A percentile compares a stretch with the other conserved stretches of the same genome.
Evolutionary conservation across 2,113 vertebrate genomes (phyloP).

Genomic region (Calypte anna): DNA sequence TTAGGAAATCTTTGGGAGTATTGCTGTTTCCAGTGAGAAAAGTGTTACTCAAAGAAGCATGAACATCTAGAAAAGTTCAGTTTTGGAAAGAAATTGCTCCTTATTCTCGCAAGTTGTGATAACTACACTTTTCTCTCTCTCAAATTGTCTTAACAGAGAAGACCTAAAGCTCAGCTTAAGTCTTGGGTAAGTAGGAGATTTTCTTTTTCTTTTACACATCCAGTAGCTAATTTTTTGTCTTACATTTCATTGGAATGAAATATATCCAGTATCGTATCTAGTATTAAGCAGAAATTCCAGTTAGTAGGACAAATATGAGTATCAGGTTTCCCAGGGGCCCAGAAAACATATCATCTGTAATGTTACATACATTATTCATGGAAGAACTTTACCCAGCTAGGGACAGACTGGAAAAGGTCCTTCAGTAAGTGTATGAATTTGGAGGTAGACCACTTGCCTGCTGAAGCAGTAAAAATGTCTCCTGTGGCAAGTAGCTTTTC

Average conservation of each 20-base stretch:
- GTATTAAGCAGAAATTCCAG: not conserved
- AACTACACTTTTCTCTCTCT: not conserved
- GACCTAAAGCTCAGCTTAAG: not conserved
- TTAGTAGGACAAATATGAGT: not conserved
- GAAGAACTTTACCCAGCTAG: not conserved
- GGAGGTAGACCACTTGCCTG: not conserved
- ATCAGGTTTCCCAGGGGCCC: not conserved
- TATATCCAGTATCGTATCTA: not conserved
- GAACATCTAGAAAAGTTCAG: not conserved
- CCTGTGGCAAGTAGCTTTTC: not conserved
- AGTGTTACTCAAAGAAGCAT: rapidly evolving
- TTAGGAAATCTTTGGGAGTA: not conserved
- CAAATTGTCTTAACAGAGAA: not conserved
- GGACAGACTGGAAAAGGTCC: not conserved
- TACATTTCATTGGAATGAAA: not conserved
- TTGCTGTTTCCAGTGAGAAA: not conserved
- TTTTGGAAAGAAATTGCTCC: not conserved
- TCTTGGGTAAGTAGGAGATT: not conserved
- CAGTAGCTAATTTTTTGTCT: not conserved
- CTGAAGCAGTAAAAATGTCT: not conserved
- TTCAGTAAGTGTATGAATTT: not conserved
- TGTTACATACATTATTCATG: not conserved
- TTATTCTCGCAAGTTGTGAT: not conserved
- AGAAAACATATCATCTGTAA: not conserved
- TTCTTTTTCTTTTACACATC: not conserved